These are phyloP conservation scores for Charanyca ferruginea DNA, from an alignment of 2,888 invertebrate genomes.

Conservation along the genomic window DNA sequence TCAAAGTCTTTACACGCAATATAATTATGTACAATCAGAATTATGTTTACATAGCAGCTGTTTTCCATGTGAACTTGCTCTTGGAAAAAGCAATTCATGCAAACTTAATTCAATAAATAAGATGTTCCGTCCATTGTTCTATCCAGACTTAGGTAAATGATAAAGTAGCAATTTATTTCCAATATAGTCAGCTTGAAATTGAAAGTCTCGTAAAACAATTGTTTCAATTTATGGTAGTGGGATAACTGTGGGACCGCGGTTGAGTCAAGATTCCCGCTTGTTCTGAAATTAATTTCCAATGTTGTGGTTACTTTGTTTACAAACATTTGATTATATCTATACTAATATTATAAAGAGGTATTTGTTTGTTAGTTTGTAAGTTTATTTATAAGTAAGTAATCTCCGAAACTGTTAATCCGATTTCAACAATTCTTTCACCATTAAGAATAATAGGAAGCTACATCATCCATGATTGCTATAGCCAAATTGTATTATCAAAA, in stretches of 20 bases:
- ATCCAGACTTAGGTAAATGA: constrained; percentile 58
- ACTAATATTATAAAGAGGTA: no score
- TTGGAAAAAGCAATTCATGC: constrained; percentile 52
- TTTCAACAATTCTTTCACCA: no score
- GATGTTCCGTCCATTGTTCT: constrained; percentile 59
- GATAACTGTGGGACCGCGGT: constrained; percentile 85
- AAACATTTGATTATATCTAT: no score
- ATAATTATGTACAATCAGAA: constrained; percentile 3
- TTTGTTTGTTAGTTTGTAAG: no score
- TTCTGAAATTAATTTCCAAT: constrained; percentile 66
- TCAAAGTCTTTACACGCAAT: constrained; percentile 1
- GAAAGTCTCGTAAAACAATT: constrained; percentile 69
- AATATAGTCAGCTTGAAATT: constrained; percentile 67
- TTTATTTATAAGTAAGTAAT: no score
- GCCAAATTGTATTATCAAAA: no score
- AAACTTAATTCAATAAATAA: constrained; percentile 57
- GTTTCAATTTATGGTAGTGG: constrained; percentile 72
- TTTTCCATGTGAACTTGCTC: constrained; percentile 41
- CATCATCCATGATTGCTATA: no score
- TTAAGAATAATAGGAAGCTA: no score
- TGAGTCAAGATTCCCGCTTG: constrained; percentile 77
- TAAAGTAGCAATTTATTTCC: constrained; percentile 64
- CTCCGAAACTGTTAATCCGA: no score
- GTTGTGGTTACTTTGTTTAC: constrained; percentile 74
- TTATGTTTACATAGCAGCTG: constrained; percentile 9